Evolutionary conservation across 2,888 invertebrate species (phyloP).

Genomic region (Harpalus rubripes): DNA sequence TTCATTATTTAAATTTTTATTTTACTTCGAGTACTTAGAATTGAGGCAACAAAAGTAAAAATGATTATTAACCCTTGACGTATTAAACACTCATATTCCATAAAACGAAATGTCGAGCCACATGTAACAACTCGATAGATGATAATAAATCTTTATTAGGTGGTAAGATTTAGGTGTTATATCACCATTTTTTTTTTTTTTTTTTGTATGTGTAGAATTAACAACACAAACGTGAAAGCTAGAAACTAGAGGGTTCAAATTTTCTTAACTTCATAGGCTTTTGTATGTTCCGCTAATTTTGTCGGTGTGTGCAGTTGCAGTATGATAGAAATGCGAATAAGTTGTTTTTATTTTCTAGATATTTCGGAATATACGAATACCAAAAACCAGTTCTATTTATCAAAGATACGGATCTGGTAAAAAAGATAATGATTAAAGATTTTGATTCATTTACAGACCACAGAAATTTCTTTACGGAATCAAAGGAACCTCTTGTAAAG

Average conservation of each 20-base stretch:
- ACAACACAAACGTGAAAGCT: not conserved
- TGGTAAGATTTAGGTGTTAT: not conserved
- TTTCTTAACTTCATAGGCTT: too few species aligned
- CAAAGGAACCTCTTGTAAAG: constrained; percentile 77
- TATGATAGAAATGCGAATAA: not conserved
- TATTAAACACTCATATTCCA: too few species aligned
- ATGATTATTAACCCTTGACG: too few species aligned
- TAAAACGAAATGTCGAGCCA: too few species aligned
- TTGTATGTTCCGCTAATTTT: too few species aligned
- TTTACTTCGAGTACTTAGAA: not conserved
- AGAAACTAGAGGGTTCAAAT: not conserved
- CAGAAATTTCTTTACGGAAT: constrained; percentile 68
- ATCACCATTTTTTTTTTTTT: not conserved
- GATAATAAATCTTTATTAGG: too few species aligned
- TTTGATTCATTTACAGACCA: constrained; percentile 80
- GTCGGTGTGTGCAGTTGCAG: not conserved
- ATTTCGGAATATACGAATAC: constrained; percentile 67
- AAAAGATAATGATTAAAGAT: constrained; percentile 79
- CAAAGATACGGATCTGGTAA: constrained; percentile 79
- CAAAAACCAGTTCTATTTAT: constrained; percentile 76
- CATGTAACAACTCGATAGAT: too few species aligned
- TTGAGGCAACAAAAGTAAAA: not conserved
- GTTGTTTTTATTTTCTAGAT: constrained; percentile 61
- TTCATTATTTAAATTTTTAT: too few species aligned
- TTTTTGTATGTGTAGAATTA: not conserved